Evolutionary conservation across 2,797 vertebrate species (phyloP).

Genomic region (Notolepis coatsorum): DNA sequence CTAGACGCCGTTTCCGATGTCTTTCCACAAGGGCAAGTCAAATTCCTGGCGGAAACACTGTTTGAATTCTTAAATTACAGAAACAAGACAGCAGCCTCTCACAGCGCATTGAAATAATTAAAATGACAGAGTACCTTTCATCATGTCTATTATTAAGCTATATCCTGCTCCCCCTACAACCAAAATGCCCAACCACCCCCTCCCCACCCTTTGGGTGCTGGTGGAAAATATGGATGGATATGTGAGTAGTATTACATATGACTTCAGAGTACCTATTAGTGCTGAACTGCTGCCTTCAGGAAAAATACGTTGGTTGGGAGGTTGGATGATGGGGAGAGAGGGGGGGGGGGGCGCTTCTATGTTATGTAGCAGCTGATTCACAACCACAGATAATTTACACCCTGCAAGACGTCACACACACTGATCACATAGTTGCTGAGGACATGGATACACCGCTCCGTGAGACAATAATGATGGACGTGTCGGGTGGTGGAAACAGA

Average conservation of each 20-base stretch:
- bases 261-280: constrained; percentile 17
- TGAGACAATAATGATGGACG: constrained; percentile 59
- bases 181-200: no score
- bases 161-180: no score
- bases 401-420: constrained; percentile 11
- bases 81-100: no score
- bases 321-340: no score
- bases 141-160: not conserved
- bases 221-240: not conserved
- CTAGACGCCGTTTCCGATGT: no score
- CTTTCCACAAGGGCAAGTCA: no score
- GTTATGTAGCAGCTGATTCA: no score
- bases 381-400: constrained; percentile 5
- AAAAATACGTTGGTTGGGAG: no score
- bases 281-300: not conserved
- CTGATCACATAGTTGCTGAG: constrained; percentile 1
- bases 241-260: not conserved
- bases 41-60: no score
- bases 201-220: not conserved
- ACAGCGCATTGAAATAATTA: no score
- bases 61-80: no score
- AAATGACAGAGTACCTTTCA: not conserved
- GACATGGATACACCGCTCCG: not conserved
- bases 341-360: no score
- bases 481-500: constrained; percentile 57